phyloP scores from a whole-genome alignment of 64 coral and sea anemone genomes.

The Orbicella faveolata region DNA sequence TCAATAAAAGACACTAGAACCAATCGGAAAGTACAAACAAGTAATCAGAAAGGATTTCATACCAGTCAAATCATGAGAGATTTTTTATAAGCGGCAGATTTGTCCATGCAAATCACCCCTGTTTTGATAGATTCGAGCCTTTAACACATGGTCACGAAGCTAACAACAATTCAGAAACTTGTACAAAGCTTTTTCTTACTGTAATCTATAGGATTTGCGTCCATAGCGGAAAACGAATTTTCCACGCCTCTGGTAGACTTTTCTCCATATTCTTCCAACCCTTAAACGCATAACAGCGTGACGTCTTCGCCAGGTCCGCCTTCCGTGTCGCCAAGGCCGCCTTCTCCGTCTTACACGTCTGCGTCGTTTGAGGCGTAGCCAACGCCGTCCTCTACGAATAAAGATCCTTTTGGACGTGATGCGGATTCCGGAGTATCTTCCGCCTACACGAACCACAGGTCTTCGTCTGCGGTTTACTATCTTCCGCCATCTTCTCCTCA shows the following conservation, averaged over 20 bases:
- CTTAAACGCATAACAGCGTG: neutral
- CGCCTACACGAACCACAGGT: neutral
- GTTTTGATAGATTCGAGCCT: too few species aligned
- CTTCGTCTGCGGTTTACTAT: neutral
- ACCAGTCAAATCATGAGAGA: too few species aligned
- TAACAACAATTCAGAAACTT: neutral
- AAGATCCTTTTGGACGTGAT: neutral
- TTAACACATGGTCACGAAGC: too few species aligned
- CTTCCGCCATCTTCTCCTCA: neutral
- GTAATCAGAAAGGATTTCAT: too few species aligned
- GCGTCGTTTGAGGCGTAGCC: neutral
- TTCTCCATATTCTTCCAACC: neutral
- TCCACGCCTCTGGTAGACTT: neutral
- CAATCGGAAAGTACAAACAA: too few species aligned
- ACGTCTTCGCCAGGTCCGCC: neutral
- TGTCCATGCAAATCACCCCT: neutral
- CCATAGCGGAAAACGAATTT: slow-evolving; percentile 17
- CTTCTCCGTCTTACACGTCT: neutral
- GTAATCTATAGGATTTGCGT: neutral
- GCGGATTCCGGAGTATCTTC: neutral
- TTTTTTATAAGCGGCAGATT: neutral
- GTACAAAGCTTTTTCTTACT: neutral
- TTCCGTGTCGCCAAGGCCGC: neutral
- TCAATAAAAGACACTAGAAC: too few species aligned
- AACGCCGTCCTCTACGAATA: neutral